Evolutionary conservation across 2,797 vertebrate species (phyloP).

Genomic region (Clarias fuscus): DNA sequence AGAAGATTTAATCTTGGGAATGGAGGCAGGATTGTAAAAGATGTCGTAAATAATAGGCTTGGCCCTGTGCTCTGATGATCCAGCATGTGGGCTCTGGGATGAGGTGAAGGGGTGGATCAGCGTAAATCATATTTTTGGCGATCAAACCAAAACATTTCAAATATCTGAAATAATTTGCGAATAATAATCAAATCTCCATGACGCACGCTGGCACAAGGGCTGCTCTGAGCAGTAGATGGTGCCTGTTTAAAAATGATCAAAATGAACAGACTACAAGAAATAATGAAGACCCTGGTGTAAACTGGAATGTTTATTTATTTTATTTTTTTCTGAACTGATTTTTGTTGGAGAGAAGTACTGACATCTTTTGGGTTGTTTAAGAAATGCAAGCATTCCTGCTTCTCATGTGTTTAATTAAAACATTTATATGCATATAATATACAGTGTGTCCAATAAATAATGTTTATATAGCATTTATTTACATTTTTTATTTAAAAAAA

Average conservation of each 20-base stretch:
- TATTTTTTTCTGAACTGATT: neutral
- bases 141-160: neutral
- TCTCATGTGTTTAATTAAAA: neutral
- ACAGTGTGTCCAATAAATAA: too few species aligned
- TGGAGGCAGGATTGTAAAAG: slow-evolving; percentile 19
- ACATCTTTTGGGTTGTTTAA: slow-evolving; percentile 43
- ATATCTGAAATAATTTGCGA: slow-evolving; percentile 18
- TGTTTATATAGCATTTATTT: too few species aligned
- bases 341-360: slow-evolving; percentile 37
- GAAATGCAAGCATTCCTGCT: slow-evolving; percentile 11
- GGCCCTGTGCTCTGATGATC: slow-evolving; percentile 11
- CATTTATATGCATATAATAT: neutral
- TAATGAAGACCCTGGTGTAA: slow-evolving; percentile 7
- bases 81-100: slow-evolving; percentile 19
- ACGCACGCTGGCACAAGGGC: neutral
- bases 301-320: neutral
- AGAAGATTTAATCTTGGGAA: slow-evolving; percentile 18
- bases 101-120: neutral
- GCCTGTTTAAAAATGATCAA: slow-evolving; percentile 16
- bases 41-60: slow-evolving; percentile 28
- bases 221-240: neutral
- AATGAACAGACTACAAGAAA: slow-evolving; percentile 7
- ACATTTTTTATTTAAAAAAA: too few species aligned
- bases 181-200: neutral
- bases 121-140: slow-evolving; percentile 7